phyloP scores from a whole-genome alignment of 2,113 vertebrate species.

The Cebus imitator region DNA sequence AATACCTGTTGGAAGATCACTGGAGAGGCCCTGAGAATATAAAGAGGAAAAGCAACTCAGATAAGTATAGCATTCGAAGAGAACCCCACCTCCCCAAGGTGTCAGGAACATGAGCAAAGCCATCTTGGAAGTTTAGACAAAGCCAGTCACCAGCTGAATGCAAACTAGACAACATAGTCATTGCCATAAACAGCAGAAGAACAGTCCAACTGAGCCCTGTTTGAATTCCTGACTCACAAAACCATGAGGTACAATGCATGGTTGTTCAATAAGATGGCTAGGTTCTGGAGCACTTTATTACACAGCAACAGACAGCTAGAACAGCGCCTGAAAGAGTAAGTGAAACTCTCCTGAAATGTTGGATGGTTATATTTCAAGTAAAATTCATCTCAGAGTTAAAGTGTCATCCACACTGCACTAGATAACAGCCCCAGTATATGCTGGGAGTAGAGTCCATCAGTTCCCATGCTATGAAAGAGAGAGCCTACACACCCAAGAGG shows the following conservation, averaged over 20 bases:
- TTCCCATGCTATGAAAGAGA: not conserved
- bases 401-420: not conserved
- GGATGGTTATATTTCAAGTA: not conserved
- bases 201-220: not conserved
- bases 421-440: not conserved
- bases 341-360: not conserved
- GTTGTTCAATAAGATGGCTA: not conserved
- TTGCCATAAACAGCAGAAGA: accelerated
- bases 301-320: not conserved
- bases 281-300: not conserved
- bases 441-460: not conserved
- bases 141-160: not conserved
- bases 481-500: not conserved
- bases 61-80: not conserved
- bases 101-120: not conserved
- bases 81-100: not conserved
- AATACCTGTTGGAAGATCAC: not conserved
- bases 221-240: not conserved
- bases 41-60: not conserved
- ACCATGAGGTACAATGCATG: not conserved
- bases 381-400: not conserved
- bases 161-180: not conserved
- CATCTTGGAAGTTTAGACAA: not conserved
- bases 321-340: not conserved
- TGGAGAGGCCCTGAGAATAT: not conserved